These are phyloP conservation scores for Ophion obscuratus DNA, from an alignment of 2,888 invertebrate genomes.

Conservation along the genomic window DNA sequence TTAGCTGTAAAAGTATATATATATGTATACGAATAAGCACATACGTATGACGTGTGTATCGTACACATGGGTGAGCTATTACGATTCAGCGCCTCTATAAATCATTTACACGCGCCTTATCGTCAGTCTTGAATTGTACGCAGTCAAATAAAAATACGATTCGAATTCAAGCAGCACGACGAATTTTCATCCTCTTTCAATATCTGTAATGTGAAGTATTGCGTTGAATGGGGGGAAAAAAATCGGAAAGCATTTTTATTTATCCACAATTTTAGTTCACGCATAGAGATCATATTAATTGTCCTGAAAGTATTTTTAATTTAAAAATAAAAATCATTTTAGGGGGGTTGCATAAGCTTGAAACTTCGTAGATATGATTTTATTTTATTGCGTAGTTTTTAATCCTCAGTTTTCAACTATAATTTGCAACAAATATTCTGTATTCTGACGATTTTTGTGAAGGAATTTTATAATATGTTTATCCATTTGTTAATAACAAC, in stretches of 20 bases:
- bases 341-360: not conserved
- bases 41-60: not conserved
- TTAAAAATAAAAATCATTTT: not conserved
- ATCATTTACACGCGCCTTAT: slow-evolving; percentile 50
- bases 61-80: slow-evolving; percentile 32
- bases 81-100: slow-evolving; percentile 44
- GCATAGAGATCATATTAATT: not conserved
- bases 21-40: not conserved
- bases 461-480: too few species aligned
- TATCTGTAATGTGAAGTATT: not conserved
- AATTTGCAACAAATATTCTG: too few species aligned
- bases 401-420: too few species aligned
- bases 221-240: not conserved
- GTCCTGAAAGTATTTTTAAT: not conserved
- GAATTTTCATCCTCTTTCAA: slow-evolving; percentile 20
- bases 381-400: too few species aligned
- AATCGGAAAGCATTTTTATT: not conserved
- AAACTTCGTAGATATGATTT: too few species aligned
- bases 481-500: too few species aligned
- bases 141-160: slow-evolving; percentile 3
- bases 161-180: slow-evolving; percentile 17
- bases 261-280: not conserved
- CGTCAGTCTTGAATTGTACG: slow-evolving; percentile 30
- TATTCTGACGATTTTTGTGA: too few species aligned
- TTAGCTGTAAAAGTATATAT: slow-evolving; percentile 30